These are phyloP conservation scores for Glandiceps talaboti DNA, from an alignment of 53 echinoderm and acorn worm species.

Conservation along the genomic window DNA sequence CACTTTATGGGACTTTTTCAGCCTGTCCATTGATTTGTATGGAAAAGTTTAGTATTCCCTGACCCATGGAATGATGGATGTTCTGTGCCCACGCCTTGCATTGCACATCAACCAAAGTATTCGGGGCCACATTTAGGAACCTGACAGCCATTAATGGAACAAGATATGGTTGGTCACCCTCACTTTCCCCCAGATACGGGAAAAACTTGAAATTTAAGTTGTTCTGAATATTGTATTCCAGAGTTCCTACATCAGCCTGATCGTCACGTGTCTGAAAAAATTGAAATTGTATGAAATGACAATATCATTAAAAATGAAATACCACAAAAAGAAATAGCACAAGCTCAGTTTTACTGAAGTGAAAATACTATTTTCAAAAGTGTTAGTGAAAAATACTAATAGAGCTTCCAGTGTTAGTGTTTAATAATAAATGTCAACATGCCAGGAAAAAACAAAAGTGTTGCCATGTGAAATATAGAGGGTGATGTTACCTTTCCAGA, in stretches of 20 bases:
- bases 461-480: no score
- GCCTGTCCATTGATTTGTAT: background rate
- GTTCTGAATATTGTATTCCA: background rate
- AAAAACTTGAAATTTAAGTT: background rate
- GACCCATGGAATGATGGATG: background rate
- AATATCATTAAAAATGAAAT: background rate
- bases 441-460: no score
- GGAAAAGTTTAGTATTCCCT: background rate
- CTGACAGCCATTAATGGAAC: background rate
- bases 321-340: no score
- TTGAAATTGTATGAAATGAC: no score
- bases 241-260: background rate
- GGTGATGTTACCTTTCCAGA: no score
- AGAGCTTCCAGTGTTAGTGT: no score
- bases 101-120: background rate
- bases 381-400: no score
- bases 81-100: background rate
- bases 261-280: background rate
- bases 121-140: background rate
- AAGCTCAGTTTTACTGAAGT: no score
- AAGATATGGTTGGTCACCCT: background rate
- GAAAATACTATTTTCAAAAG: no score
- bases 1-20: no score
- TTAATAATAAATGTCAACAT: no score
- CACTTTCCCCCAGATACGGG: background rate